These are phyloP conservation scores for Lepidonotus clava DNA, from an alignment of 2,888 invertebrate genomes.

Conservation along the genomic window DNA sequence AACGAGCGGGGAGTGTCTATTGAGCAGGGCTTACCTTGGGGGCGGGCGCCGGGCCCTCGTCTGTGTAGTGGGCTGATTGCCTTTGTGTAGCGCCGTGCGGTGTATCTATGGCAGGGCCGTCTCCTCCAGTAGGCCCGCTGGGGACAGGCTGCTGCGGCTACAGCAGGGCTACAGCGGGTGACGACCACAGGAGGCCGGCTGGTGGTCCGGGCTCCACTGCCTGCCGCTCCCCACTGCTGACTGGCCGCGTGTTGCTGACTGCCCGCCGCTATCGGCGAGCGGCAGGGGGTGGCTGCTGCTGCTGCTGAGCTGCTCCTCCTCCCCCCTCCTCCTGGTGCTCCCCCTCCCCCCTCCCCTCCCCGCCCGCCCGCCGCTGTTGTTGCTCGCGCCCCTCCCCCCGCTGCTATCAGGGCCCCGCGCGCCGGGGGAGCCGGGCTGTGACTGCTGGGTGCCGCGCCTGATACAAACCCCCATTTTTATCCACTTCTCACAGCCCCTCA, in stretches of 20 bases:
- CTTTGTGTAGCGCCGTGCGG: neutral
- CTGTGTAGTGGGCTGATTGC: neutral
- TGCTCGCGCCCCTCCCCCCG: neutral
- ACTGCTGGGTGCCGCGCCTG: neutral
- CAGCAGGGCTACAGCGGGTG: neutral
- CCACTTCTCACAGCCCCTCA: neutral
- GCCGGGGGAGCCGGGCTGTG: neutral
- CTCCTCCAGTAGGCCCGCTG: no score
- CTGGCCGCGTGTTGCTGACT: neutral
- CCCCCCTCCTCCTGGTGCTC: neutral
- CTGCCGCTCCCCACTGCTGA: neutral
- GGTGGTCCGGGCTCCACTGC: neutral
- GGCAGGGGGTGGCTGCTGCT: neutral
- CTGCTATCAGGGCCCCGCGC: neutral
- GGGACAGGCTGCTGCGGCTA: no score
- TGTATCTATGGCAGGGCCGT: no score
- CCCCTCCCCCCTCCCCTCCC: neutral
- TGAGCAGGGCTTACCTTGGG: neutral
- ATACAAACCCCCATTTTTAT: neutral
- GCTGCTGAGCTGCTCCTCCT: neutral
- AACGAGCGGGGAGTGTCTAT: neutral
- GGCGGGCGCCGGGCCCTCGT: neutral
- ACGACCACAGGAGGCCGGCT: neutral
- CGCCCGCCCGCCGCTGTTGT: neutral
- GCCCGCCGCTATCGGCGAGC: neutral